These are phyloP conservation scores for Phoxinus phoxinus DNA, from an alignment of 2,113 vertebrate species.

Conservation along the genomic window DNA sequence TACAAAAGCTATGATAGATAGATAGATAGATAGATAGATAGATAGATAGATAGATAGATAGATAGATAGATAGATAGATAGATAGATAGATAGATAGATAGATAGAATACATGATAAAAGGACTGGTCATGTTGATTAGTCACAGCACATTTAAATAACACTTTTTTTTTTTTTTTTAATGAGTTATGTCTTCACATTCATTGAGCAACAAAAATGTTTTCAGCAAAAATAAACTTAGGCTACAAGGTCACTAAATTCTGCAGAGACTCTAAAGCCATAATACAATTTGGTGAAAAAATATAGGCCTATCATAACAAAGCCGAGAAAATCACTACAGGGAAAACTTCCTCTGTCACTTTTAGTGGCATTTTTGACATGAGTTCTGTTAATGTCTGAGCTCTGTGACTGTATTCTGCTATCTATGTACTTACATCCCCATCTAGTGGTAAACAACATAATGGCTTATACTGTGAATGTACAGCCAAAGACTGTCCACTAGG, in stretches of 20 bases:
- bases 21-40: no score
- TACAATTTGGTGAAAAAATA: neutral
- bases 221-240: neutral
- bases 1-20: neutral
- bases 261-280: neutral
- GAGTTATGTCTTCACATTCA: neutral
- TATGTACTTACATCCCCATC: constrained; percentile 4
- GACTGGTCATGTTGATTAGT: neutral
- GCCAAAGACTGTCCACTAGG: constrained; percentile 18
- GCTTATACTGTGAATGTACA: neutral
- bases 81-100: no score
- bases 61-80: neutral
- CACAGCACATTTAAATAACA: neutral
- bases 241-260: neutral
- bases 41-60: no score
- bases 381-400: neutral
- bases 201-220: neutral
- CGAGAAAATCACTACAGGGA: no score
- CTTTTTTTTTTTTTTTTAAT: neutral
- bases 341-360: neutral
- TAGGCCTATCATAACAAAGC: neutral
- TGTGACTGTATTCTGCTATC: neutral
- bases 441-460: neutral
- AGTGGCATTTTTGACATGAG: neutral
- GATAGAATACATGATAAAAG: neutral